Evolutionary conservation across 2,888 invertebrate species (phyloP).

Genomic region (Pycnomerus fuliginosus): DNA sequence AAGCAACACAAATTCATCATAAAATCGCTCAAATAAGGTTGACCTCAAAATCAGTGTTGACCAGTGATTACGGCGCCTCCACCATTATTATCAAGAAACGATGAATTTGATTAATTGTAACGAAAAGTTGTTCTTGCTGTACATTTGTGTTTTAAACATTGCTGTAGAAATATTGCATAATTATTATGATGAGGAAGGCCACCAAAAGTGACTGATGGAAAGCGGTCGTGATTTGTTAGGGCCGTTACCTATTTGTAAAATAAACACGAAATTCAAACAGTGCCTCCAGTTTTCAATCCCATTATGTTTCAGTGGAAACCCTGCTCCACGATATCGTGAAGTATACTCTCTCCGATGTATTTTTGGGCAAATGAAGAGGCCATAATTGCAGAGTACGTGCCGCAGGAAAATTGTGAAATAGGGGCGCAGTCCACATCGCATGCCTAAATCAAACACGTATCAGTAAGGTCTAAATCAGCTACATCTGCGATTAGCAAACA

Average conservation of each 20-base stretch:
- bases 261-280: conserved; percentile 15
- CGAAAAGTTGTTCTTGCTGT: too few relatives aligned
- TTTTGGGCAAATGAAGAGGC: not conserved
- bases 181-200: too few relatives aligned
- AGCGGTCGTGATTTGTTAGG: not conserved
- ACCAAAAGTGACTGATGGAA: too few relatives aligned
- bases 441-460: conserved; percentile 34
- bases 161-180: too few relatives aligned
- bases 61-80: too few relatives aligned
- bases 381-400: conserved; percentile 10
- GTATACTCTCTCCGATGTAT: not conserved
- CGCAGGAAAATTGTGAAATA: conserved; percentile 7
- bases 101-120: too few relatives aligned
- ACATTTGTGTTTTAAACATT: too few relatives aligned
- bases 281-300: conserved; percentile 10
- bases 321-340: conserved; percentile 6
- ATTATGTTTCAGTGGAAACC: conserved; percentile 5
- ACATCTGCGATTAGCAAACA: conserved; percentile 54
- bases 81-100: too few relatives aligned
- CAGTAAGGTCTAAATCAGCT: conserved; percentile 39
- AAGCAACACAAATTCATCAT: too few relatives aligned
- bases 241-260: conserved; percentile 16
- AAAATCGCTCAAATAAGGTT: too few relatives aligned
- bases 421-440: conserved; percentile 32
- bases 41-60: too few relatives aligned